phyloP scores from a whole-genome alignment of 1,140 invertebrate species.

The Rhopalosiphum padi region DNA sequence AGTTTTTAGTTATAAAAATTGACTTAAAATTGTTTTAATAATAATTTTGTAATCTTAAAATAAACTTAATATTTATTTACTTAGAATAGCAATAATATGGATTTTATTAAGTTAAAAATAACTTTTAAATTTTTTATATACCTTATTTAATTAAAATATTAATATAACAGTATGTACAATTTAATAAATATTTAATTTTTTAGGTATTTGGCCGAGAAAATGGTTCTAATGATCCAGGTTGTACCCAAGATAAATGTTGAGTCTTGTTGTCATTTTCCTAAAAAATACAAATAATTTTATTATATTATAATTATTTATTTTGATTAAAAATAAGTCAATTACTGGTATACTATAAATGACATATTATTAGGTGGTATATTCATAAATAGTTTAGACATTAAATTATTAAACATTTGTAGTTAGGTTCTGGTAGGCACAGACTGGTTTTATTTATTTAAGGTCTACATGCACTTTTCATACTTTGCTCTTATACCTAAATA shows the following conservation, averaged over 20 bases:
- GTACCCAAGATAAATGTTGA: slow-evolving; percentile 76
- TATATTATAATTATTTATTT: neutral
- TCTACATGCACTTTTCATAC: too few relatives aligned
- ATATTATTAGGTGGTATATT: neutral
- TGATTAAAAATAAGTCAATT: neutral
- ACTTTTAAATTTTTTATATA: neutral
- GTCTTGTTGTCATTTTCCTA: slow-evolving; percentile 34
- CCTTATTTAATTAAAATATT: neutral
- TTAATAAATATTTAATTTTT: neutral
- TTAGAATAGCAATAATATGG: neutral
- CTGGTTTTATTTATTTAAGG: too few relatives aligned
- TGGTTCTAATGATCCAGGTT: slow-evolving; percentile 75
- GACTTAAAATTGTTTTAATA: neutral
- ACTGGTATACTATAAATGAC: neutral
- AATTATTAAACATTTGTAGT: neutral
- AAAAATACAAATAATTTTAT: slow-evolving; percentile 12
- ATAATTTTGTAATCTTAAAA: neutral
- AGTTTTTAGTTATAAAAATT: too few relatives aligned
- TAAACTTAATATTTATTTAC: neutral
- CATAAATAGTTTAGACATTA: neutral
- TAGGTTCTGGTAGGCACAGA: neutral
- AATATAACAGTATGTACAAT: neutral
- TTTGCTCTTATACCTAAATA: too few relatives aligned
- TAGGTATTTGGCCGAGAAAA: slow-evolving; percentile 67
- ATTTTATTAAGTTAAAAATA: neutral